Evolutionary conservation across 2,113 vertebrate genomes (phyloP).

Genomic region (Myxocyprinus asiaticus): DNA sequence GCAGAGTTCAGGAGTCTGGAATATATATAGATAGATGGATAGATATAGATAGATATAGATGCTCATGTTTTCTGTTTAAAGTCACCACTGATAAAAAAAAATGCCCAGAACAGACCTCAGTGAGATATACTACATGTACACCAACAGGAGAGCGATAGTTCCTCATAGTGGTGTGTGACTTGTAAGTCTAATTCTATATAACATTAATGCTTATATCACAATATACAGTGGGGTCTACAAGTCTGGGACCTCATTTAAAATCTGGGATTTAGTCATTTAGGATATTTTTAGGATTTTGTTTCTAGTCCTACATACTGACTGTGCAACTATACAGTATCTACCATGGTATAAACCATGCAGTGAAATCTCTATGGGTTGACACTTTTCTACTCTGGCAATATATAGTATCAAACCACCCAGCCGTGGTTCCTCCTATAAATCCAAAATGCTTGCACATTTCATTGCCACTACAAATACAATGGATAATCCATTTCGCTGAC

Average conservation of each 20-base stretch:
- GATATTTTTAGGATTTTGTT: not conserved
- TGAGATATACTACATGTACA: not conserved
- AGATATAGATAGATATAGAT: not conserved
- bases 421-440: not conserved
- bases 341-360: not conserved
- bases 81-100: not conserved
- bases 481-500: not conserved
- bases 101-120: constrained; percentile 8
- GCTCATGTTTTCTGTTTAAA: constrained; percentile 19
- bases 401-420: not conserved
- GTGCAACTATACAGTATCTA: not conserved
- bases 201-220: no score
- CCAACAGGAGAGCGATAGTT: not conserved
- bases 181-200: not conserved
- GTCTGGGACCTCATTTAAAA: not conserved
- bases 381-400: not conserved
- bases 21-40: no score
- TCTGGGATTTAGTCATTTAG: not conserved
- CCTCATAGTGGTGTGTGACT: not conserved
- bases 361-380: not conserved
- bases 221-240: no score
- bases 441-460: not conserved
- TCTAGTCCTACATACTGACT: not conserved
- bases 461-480: constrained; percentile 11
- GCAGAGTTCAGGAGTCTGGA: constrained; percentile 10